Evolutionary conservation across 2,797 vertebrate genomes (phyloP).

Genomic region (Enteromius afrohamiltoni): DNA sequence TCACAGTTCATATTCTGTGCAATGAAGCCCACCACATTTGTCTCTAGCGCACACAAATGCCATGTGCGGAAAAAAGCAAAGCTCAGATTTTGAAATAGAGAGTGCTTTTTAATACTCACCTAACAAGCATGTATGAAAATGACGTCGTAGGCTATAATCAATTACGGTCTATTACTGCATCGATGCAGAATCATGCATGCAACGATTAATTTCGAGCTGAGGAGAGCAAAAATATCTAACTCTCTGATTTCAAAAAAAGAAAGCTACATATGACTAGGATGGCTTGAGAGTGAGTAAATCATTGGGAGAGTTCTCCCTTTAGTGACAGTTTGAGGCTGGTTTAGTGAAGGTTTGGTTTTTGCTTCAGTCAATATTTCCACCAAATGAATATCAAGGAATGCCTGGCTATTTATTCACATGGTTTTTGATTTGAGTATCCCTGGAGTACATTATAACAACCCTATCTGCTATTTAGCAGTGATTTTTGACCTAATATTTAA

Average conservation of each 20-base stretch:
- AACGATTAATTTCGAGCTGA: too few species aligned
- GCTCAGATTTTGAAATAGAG: too few species aligned
- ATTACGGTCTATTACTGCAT: too few species aligned
- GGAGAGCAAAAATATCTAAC: background rate
- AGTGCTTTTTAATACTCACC: too few species aligned
- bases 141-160: too few species aligned
- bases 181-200: too few species aligned
- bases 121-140: too few species aligned
- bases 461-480: background rate
- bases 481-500: background rate
- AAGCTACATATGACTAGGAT: background rate
- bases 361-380: background rate
- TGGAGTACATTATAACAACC: background rate
- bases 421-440: slow-evolving; percentile 21
- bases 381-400: background rate
- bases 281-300: background rate
- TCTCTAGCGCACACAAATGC: too few species aligned
- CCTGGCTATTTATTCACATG: background rate
- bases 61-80: too few species aligned
- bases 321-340: background rate
- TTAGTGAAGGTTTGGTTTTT: background rate
- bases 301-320: background rate
- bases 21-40: too few species aligned
- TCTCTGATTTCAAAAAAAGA: background rate
- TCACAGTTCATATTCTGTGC: too few species aligned